These are phyloP conservation scores for Tamias sibiricus DNA, from an alignment of 2,113 vertebrate genomes.

Conservation along the genomic window DNA sequence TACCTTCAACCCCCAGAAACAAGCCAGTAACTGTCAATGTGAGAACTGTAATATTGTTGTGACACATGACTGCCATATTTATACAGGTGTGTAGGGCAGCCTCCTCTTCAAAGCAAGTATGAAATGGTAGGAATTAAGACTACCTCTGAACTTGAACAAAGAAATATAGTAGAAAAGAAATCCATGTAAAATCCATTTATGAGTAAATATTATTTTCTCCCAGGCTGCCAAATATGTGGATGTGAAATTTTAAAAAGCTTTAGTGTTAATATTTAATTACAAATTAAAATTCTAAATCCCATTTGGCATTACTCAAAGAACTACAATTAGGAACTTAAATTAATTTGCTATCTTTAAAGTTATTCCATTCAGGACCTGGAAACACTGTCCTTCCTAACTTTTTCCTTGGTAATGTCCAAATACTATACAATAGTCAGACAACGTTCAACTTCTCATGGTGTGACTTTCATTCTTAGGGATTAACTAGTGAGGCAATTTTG, in stretches of 20 bases:
- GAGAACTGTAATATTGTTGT: background rate
- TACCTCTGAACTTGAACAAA: background rate
- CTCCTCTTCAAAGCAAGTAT: background rate
- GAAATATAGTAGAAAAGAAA: slow-evolving; percentile 11
- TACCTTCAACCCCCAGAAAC: background rate
- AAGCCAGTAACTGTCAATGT: background rate
- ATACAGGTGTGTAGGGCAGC: background rate
- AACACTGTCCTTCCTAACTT: background rate
- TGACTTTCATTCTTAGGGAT: background rate
- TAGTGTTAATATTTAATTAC: background rate
- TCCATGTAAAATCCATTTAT: background rate
- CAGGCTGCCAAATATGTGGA: background rate
- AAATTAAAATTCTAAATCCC: slow-evolving; percentile 27
- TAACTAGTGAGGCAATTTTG: background rate
- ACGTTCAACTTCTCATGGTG: background rate
- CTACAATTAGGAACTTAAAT: background rate
- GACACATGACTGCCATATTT: background rate
- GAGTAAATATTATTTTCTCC: slow-evolving; percentile 19
- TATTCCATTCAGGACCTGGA: background rate
- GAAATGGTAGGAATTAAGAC: background rate
- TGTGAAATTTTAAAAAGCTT: slow-evolving; percentile 20
- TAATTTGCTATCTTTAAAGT: background rate
- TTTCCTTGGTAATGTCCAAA: background rate
- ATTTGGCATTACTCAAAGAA: background rate
- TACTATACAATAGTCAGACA: background rate